Evolutionary conservation across 2,888 invertebrate genomes (phyloP), one percentile per base, ranked within the genome.

Genomic region (Apamea sordens): DNA sequence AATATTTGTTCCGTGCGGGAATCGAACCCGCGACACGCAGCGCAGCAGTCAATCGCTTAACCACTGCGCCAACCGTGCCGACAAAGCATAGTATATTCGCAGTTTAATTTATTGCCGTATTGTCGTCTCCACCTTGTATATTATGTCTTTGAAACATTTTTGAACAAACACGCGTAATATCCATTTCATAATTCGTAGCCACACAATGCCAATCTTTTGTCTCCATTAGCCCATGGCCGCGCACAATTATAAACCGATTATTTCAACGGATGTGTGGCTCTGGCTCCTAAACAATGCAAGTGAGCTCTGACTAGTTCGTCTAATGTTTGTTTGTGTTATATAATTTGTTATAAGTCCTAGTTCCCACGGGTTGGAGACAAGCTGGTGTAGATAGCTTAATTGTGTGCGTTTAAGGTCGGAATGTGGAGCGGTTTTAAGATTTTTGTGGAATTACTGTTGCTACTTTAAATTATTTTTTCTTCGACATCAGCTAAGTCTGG

Each of bases 201-300:
- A 87, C 88, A 89, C 89, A 88, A 88, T 86, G 79, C 70, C 68
- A 68, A 77, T 87, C 82, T 87, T 90, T 90, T 90, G 92, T 90
- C 82, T 90, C 82, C 63, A 77, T 88, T 74, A 85, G 53, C 56
- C 85, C 90, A 90, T 82, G 89, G 88, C 72, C 85, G 70, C 59
- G 79, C 89, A 85, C 88, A 92, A 94, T 95, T 94, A 94, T 93
- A 94, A 92, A 90, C 85, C 89, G 92, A 93, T 94, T 93, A 94
- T 86, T 83, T 79, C 71, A 79, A 85, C 91, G 91, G 90, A 90
- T 89, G 89, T 88, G 80, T 80, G 75, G 59, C 61, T 76, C n/a
- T n/a, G 79, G n/a, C 70, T 82, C 32, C 63, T 82, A 85, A 82
- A 91, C 91, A 90, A 91, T 89, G 83, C 86, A 47, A 73, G 73